Evolutionary conservation across 2,113 vertebrate genomes (phyloP).

Genomic region (Naja naja): DNA sequence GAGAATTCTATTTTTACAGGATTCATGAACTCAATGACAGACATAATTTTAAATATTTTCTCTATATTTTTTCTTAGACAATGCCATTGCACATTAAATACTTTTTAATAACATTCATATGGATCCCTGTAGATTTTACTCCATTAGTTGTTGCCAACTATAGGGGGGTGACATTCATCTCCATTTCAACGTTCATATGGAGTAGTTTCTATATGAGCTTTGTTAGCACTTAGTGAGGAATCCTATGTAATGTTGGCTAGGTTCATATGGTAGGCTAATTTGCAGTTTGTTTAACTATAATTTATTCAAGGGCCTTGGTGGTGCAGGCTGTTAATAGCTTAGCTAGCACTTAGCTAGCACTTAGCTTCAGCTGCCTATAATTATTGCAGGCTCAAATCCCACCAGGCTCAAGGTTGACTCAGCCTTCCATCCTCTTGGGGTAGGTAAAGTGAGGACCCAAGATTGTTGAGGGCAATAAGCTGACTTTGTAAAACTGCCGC

Average conservation of each 20-base stretch:
- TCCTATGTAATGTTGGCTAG: neutral
- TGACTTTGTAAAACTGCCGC: too few species aligned
- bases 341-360: too few species aligned
- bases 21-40: neutral
- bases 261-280: neutral
- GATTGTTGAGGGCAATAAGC: too few species aligned
- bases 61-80: neutral
- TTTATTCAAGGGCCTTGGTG: too few species aligned
- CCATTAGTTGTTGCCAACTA: neutral
- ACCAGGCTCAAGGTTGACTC: too few species aligned
- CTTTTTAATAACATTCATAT: neutral
- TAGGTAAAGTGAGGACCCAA: too few species aligned
- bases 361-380: too few species aligned
- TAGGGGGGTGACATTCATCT: too few species aligned
- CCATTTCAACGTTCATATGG: neutral
- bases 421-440: too few species aligned
- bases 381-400: too few species aligned
- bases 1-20: constrained; percentile 11
- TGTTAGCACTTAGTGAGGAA: neutral
- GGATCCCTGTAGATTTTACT: neutral
- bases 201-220: neutral
- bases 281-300: neutral
- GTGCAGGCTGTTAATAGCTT: too few species aligned
- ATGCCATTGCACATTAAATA: neutral
- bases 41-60: neutral